phyloP scores from a whole-genome alignment of 1,140 invertebrate species.

The Idris sp. region DNA sequence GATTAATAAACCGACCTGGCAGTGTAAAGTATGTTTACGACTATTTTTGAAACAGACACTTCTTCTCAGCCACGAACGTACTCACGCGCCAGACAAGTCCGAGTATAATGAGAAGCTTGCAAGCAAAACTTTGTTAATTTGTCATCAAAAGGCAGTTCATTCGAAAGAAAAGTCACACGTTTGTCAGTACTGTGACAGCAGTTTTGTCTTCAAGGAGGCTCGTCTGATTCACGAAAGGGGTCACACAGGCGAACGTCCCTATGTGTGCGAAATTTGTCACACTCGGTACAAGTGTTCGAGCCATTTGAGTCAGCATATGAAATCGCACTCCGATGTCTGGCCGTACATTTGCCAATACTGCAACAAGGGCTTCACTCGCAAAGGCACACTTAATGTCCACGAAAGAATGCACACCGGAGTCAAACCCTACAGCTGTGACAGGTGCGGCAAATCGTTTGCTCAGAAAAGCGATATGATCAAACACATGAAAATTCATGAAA shows the following conservation, averaged over 20 bases:
- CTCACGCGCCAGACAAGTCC: constrained; percentile 53
- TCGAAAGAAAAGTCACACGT: constrained; percentile 78
- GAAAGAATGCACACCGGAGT: constrained; percentile 84
- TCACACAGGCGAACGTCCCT: constrained; percentile 81
- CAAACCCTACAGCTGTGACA: constrained; percentile 77
- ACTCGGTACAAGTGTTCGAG: constrained; percentile 72
- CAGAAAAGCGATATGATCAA: constrained; percentile 74
- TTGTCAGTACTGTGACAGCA: constrained; percentile 79
- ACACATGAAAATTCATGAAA: constrained; percentile 70
- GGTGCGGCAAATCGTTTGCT: constrained; percentile 73
- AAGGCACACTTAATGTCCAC: constrained; percentile 79
- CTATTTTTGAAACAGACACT: constrained; percentile 56
- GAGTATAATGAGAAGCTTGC: constrained; percentile 69
- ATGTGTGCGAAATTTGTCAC: constrained; percentile 74
- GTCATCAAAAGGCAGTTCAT: constrained; percentile 75
- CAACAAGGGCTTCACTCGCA: constrained; percentile 74
- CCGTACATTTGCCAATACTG: constrained; percentile 78
- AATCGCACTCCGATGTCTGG: constrained; percentile 77
- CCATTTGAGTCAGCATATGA: constrained; percentile 72
- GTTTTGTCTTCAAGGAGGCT: constrained; percentile 77
- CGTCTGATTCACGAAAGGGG: constrained; percentile 79
- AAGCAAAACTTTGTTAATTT: constrained; percentile 66
- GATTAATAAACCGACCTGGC: constrained; percentile 53
- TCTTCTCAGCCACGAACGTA: constrained; percentile 60
- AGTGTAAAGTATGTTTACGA: constrained; percentile 58